Conservation (phyloP, 2,888 invertebrate genomes). For the Eutolmus rufibarbis region DNA sequence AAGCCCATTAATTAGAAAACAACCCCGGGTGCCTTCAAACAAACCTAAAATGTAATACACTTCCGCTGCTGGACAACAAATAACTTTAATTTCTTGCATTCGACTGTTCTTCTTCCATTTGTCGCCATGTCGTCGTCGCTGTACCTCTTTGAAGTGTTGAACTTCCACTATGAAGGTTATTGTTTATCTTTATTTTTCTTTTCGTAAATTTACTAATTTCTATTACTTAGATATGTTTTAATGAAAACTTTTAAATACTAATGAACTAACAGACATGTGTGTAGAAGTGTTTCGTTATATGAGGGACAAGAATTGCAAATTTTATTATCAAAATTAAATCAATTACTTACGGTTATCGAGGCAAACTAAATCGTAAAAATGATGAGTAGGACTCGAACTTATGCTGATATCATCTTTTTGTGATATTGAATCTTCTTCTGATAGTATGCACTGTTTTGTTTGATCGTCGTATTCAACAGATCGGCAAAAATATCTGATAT, state of each 20-base stretch:
- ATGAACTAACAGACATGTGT: not conserved
- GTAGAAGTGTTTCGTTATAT: not conserved
- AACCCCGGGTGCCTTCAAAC: not conserved
- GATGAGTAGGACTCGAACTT: conserved; percentile 84
- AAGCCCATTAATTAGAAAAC: not conserved
- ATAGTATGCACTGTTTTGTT: conserved; percentile 85
- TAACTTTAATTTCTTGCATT: not conserved
- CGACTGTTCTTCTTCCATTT: not conserved
- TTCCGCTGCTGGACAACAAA: not conserved
- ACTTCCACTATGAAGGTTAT: not conserved
- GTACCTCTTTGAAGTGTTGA: not conserved
- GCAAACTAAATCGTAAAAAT: conserved; percentile 88
- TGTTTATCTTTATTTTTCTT: not conserved
- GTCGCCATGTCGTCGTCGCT: not conserved
- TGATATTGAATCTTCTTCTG: conserved; percentile 89
- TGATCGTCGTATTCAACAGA: conserved; percentile 89
- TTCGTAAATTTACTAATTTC: not conserved
- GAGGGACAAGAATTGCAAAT: not conserved
- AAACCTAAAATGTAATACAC: not conserved
- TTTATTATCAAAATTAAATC: not conserved
- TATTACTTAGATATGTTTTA: not conserved
- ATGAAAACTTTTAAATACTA: not conserved
- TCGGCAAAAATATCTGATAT: conserved; percentile 78
- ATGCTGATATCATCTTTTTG: conserved; percentile 87
- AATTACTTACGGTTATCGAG: conserved; percentile 84